These are phyloP conservation scores for Cichladusa arquata DNA, from an alignment of 2,113 vertebrate genomes.

Conservation along the genomic window DNA sequence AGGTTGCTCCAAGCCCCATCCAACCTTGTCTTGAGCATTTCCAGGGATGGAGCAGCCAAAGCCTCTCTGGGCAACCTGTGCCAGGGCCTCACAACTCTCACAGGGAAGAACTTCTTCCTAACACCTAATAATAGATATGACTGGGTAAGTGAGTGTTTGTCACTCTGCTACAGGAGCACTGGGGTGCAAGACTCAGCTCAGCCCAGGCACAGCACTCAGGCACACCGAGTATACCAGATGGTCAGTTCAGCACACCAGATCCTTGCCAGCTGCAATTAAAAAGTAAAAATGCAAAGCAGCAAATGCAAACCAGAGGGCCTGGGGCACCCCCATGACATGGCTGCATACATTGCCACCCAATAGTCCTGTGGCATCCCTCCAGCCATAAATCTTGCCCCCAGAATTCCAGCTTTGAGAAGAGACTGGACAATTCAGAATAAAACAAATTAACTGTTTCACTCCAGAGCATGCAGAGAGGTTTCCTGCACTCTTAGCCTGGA, in stretches of 20 bases:
- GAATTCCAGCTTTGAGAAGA: background rate
- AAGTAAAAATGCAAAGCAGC: background rate
- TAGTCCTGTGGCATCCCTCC: background rate
- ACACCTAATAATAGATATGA: background rate
- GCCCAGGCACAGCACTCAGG: too few relatives aligned
- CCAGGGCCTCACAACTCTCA: background rate
- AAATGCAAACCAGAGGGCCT: background rate
- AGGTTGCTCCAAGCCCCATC: background rate
- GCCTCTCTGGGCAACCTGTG: background rate
- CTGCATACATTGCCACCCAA: background rate
- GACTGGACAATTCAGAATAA: background rate
- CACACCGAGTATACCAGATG: background rate
- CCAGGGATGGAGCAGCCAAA: background rate
- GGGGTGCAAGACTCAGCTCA: background rate
- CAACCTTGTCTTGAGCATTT: background rate
- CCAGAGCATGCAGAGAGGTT: background rate
- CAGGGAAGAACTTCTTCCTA: background rate
- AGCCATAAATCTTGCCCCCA: background rate
- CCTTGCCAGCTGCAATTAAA: background rate
- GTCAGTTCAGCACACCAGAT: background rate
- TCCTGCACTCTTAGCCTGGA: background rate
- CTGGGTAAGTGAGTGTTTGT: accelerated
- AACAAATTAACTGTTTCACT: background rate
- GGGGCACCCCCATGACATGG: background rate
- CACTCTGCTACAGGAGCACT: background rate